phyloP scores from a whole-genome alignment of 2,113 vertebrate genomes.

The Neogale vison region DNA sequence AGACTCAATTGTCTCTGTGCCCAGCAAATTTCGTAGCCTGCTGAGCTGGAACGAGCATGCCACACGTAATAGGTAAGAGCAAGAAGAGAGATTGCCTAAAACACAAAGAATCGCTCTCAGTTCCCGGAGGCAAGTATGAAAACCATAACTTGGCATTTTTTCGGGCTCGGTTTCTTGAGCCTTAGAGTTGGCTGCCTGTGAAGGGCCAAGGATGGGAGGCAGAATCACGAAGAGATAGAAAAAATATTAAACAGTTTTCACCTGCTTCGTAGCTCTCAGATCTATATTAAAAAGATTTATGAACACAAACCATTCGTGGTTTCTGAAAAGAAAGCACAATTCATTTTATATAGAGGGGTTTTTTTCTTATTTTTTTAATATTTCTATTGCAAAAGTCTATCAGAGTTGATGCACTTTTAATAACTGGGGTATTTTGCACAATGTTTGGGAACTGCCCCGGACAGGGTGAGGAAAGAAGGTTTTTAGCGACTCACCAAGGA shows the following conservation, averaged over 20 bases:
- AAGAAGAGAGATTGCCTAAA: not conserved
- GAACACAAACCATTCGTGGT: constrained; percentile 72
- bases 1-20: constrained; percentile 44
- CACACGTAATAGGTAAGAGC: constrained; percentile 37
- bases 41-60: not conserved
- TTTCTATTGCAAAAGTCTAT: constrained; percentile 81
- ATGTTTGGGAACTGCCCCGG: not conserved
- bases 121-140: constrained; percentile 59
- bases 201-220: constrained; percentile 53
- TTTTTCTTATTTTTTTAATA: constrained; percentile 81
- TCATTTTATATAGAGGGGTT: constrained; percentile 81
- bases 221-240: constrained; percentile 58
- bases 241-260: constrained; percentile 43
- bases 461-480: constrained; percentile 39
- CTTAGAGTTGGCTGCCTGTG: constrained; percentile 19
- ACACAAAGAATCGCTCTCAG: constrained; percentile 35
- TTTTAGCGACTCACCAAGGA: constrained; percentile 1
- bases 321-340: constrained; percentile 85
- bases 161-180: constrained; percentile 57
- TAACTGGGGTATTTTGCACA: constrained; percentile 80
- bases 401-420: constrained; percentile 79
- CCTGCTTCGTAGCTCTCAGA: constrained; percentile 69
- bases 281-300: constrained; percentile 70
- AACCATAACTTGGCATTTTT: constrained; percentile 52
- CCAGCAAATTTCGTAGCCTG: constrained; percentile 52